These are phyloP conservation scores for Perithous albicinctus DNA, from an alignment of 2,888 invertebrate genomes.

Conservation along the genomic window DNA sequence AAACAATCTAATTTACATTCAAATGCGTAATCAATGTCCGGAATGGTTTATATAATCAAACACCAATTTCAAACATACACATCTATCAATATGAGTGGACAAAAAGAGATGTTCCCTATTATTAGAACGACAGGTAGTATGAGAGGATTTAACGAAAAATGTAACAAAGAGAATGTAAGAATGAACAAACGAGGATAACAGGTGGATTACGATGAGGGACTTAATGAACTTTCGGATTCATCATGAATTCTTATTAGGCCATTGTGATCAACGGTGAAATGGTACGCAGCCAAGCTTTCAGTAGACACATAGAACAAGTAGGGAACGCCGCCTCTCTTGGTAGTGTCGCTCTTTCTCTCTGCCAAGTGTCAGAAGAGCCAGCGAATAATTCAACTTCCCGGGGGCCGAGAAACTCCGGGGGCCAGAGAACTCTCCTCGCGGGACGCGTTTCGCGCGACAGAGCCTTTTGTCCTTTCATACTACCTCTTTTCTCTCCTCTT, in stretches of 20 bases:
- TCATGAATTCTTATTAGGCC: constrained; percentile 52
- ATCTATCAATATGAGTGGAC: not conserved
- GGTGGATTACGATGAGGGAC: constrained; percentile 20
- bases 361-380: constrained; percentile 61
- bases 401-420: constrained; percentile 49
- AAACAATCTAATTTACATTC: no score
- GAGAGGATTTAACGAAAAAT: not conserved
- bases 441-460: constrained; percentile 62
- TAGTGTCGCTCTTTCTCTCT: constrained; percentile 27
- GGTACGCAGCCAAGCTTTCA: constrained; percentile 18
- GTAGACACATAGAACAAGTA: constrained; percentile 25
- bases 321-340: not conserved
- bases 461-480: constrained; percentile 73
- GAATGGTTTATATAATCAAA: no score
- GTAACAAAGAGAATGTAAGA: constrained; percentile 10
- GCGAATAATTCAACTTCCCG: constrained; percentile 67
- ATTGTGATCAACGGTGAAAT: constrained; percentile 54
- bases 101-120: not conserved
- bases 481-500: constrained; percentile 49
- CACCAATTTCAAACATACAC: no score
- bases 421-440: constrained; percentile 65
- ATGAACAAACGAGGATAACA: not conserved
- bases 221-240: constrained; percentile 52
- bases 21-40: no score
- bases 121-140: not conserved